A percentile compares a stretch with the other conserved stretches of the same genome.
These are phyloP conservation scores for Betta splendens DNA, from an alignment of 2,797 vertebrate genomes.

Conservation along the genomic window DNA sequence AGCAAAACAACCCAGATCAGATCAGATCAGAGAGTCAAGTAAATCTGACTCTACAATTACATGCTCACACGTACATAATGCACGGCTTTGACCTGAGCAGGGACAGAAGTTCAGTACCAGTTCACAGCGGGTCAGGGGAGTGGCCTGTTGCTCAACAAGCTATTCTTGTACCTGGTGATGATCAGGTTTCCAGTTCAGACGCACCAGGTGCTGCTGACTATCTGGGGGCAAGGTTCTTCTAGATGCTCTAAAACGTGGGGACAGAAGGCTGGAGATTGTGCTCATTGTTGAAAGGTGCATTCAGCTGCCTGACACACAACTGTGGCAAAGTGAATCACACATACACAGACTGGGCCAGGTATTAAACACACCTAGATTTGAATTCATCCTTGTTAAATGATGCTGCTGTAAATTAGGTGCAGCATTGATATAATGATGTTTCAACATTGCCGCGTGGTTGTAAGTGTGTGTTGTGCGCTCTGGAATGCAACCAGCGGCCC, in stretches of 20 bases:
- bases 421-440: too few species aligned
- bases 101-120: slow-evolving; percentile 46
- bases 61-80: background rate
- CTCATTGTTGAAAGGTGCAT: slow-evolving; percentile 14
- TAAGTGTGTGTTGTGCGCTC: background rate
- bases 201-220: slow-evolving; percentile 53
- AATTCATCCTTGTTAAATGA: too few species aligned
- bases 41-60: background rate
- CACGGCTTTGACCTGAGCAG: slow-evolving; percentile 14
- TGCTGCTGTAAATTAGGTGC: too few species aligned
- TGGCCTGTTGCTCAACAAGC: slow-evolving; percentile 41
- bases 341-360: too few species aligned
- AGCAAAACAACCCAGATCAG: background rate
- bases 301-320: slow-evolving; percentile 13
- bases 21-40: background rate
- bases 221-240: slow-evolving; percentile 23
- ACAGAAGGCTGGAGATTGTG: slow-evolving; percentile 25
- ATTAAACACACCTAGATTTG: too few species aligned
- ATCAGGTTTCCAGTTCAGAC: slow-evolving; percentile 69
- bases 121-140: slow-evolving; percentile 57
- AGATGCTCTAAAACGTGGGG: slow-evolving; percentile 5
- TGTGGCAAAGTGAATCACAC: too few species aligned
- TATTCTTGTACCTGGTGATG: slow-evolving; percentile 78
- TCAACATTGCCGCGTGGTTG: background rate
- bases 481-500: too few species aligned